Evolutionary conservation across 2,888 invertebrate species (phyloP).

Genomic region (Gonocerus acuteangulatus): DNA sequence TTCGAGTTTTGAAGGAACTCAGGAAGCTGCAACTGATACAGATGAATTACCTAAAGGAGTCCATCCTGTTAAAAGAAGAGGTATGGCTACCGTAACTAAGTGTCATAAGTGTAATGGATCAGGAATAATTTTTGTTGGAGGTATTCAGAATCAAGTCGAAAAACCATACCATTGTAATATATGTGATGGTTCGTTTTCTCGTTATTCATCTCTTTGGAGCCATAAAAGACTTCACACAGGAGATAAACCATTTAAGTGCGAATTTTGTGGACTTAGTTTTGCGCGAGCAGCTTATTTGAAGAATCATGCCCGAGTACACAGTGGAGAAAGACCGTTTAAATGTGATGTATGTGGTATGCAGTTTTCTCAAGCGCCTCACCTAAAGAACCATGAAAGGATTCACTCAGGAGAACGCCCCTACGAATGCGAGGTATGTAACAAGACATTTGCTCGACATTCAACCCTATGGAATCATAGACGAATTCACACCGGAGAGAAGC

Average conservation of each 20-base stretch:
- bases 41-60: constrained; percentile 44
- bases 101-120: constrained; percentile 85
- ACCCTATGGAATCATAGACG: constrained; percentile 82
- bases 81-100: constrained; percentile 74
- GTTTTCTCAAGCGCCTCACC: constrained; percentile 79
- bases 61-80: constrained; percentile 77
- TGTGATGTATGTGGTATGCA: constrained; percentile 86
- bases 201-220: constrained; percentile 78
- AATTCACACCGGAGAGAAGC: constrained; percentile 81
- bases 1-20: constrained; percentile 33
- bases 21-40: constrained; percentile 32
- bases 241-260: constrained; percentile 79
- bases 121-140: constrained; percentile 71
- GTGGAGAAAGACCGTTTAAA: constrained; percentile 55
- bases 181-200: constrained; percentile 53
- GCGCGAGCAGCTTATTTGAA: constrained; percentile 86
- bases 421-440: constrained; percentile 81
- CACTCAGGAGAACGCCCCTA: constrained; percentile 82
- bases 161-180: constrained; percentile 85
- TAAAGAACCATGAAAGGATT: constrained; percentile 81
- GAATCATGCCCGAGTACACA: constrained; percentile 80
- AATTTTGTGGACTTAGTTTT: constrained; percentile 78
- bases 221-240: constrained; percentile 80
- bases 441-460: constrained; percentile 79
- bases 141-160: constrained; percentile 45